Evolutionary conservation across 2,113 vertebrate species (phyloP).

Genomic region (Spea multiplicata): DNA sequence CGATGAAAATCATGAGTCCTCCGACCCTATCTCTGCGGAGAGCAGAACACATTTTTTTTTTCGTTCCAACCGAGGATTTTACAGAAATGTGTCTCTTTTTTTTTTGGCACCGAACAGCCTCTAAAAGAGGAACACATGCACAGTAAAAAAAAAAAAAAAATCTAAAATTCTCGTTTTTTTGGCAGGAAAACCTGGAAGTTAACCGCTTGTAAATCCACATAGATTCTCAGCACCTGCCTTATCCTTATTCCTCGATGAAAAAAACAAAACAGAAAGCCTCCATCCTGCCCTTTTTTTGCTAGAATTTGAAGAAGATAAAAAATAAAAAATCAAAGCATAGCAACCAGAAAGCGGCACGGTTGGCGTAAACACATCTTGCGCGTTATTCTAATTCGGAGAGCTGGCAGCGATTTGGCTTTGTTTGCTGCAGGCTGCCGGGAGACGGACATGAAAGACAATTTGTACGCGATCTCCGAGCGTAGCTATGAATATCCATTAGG

Average conservation of each 20-base stretch:
- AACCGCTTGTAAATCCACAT: conserved; percentile 26
- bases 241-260: not conserved
- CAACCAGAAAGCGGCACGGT: conserved; percentile 5
- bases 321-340: not conserved
- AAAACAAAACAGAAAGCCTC: conserved; percentile 17
- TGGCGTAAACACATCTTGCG: conserved; percentile 4
- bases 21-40: conserved; percentile 13
- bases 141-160: not conserved
- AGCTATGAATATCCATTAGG: conserved; percentile 37
- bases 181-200: conserved; percentile 31
- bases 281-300: conserved; percentile 10
- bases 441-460: conserved; percentile 21
- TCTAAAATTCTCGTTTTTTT: not conserved
- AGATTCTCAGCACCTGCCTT: conserved; percentile 40
- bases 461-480: conserved; percentile 16
- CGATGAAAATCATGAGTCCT: conserved; percentile 5
- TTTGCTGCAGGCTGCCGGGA: conserved; percentile 21
- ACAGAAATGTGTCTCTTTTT: conserved; percentile 23
- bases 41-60: not conserved
- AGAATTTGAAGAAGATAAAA: not conserved
- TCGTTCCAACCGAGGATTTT: conserved; percentile 19
- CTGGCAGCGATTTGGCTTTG: conserved; percentile 7
- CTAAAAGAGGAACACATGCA: conserved; percentile 22
- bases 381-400: conserved; percentile 25
- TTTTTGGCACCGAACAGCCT: conserved; percentile 19